A percentile compares a stretch with the other conserved stretches of the same genome.
These are phyloP conservation scores for Heterochromis multidens DNA, from an alignment of 2,113 vertebrate species.

Conservation along the genomic window DNA sequence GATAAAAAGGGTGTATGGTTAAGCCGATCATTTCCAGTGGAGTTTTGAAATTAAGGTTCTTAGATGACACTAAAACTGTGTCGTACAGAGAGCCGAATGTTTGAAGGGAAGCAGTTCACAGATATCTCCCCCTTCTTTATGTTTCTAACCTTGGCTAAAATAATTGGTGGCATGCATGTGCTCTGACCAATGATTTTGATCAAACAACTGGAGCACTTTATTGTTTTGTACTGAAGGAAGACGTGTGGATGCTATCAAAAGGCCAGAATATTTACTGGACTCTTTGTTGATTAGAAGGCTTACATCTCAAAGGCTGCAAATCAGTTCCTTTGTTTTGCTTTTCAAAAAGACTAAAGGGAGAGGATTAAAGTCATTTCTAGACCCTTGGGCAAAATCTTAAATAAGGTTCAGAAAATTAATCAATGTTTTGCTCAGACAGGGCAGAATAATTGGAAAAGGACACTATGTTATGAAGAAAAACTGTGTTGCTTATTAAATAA, in stretches of 20 bases:
- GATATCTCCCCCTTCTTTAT: constrained; percentile 5
- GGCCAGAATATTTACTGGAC: constrained; percentile 45
- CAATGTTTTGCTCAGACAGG: constrained; percentile 33
- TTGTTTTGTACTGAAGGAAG: constrained; percentile 9
- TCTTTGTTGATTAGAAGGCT: constrained; percentile 58
- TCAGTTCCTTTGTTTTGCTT: constrained; percentile 61
- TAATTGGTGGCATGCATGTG: background rate
- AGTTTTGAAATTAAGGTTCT: constrained; percentile 49
- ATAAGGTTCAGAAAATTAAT: constrained; percentile 51
- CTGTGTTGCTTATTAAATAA: background rate
- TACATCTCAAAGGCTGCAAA: constrained; percentile 53
- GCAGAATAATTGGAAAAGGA: background rate
- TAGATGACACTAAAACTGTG: constrained; percentile 38
- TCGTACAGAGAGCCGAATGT: background rate
- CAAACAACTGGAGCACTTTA: constrained; percentile 24
- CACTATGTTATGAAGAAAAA: constrained; percentile 8
- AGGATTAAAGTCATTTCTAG: constrained; percentile 55
- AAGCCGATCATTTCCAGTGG: constrained; percentile 66
- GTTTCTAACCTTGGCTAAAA: constrained; percentile 31
- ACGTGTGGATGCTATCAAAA: constrained; percentile 31
- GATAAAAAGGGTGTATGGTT: constrained; percentile 62
- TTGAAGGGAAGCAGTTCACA: constrained; percentile 13
- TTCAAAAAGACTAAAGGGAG: constrained; percentile 49
- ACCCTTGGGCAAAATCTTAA: constrained; percentile 36
- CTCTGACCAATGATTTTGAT: constrained; percentile 29